phyloP scores from a whole-genome alignment of 2,113 vertebrate genomes.

The Ellobius talpinus region DNA sequence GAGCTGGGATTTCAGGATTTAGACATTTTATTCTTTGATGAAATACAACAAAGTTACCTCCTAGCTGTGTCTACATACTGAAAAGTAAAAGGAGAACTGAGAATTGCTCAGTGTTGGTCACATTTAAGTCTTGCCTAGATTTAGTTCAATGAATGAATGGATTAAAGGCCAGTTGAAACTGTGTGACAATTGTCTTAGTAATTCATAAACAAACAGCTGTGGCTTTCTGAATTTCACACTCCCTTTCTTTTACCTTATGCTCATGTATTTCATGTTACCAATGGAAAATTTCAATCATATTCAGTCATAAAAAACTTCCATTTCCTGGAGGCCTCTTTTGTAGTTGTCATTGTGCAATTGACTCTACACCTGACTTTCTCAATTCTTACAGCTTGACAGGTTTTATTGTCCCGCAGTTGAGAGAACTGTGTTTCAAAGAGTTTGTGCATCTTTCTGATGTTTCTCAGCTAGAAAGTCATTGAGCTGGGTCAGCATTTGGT shows the following conservation, averaged over 20 bases:
- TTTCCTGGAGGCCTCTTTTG: conserved; percentile 49
- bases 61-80: not conserved
- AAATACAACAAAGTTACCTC: conserved; percentile 4
- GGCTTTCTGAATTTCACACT: not conserved
- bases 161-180: not conserved
- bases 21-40: conserved; percentile 37
- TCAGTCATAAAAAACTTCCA: not conserved
- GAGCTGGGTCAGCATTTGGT: not conserved
- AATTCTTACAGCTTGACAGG: not conserved
- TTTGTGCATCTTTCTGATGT: not conserved
- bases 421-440: not conserved
- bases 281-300: conserved; percentile 17
- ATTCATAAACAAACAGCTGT: conserved; percentile 39
- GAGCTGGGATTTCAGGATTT: conserved; percentile 28
- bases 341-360: not conserved
- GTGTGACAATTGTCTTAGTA: conserved; percentile 1
- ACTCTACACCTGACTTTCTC: not conserved
- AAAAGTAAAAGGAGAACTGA: conserved; percentile 25
- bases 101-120: not conserved
- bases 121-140: not conserved
- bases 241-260: not conserved
- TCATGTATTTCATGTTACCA: conserved; percentile 18
- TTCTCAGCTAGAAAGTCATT: not conserved
- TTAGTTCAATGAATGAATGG: not conserved
- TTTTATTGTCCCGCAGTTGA: not conserved